These are phyloP conservation scores for Epinephelus lanceolatus DNA, from an alignment of 2,113 vertebrate genomes.

Conservation along the genomic window DNA sequence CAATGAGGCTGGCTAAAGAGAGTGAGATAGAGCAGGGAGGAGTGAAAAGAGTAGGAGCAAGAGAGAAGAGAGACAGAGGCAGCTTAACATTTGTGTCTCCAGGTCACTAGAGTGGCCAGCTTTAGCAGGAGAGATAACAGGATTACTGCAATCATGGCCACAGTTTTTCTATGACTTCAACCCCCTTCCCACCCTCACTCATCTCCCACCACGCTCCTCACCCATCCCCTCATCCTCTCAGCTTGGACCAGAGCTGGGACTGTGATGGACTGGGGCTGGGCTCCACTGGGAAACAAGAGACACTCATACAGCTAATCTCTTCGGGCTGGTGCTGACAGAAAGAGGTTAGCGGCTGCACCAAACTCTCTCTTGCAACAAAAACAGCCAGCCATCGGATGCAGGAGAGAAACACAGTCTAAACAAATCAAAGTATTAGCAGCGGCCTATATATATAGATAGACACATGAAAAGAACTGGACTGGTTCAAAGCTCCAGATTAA, in stretches of 20 bases:
- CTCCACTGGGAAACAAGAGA: conserved; percentile 81
- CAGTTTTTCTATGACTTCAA: conserved; percentile 78
- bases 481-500: conserved; percentile 53
- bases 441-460: not conserved
- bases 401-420: conserved; percentile 43
- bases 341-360: conserved; percentile 81
- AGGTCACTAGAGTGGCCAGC: conserved; percentile 85
- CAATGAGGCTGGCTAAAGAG: conserved; percentile 79
- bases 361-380: conserved; percentile 65
- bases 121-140: conserved; percentile 87
- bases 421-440: conserved; percentile 67
- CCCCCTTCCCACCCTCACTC: conserved; percentile 55
- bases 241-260: conserved; percentile 74
- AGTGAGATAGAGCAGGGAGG: conserved; percentile 66
- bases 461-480: conserved; percentile 29
- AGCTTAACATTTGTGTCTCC: conserved; percentile 86
- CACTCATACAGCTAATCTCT: conserved; percentile 85
- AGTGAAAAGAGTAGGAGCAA: conserved; percentile 65
- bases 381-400: conserved; percentile 30
- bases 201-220: conserved; percentile 28
- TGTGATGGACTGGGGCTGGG: conserved; percentile 77
- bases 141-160: conserved; percentile 85
- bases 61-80: conserved; percentile 74
- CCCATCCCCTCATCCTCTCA: conserved; percentile 61
- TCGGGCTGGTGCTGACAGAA: conserved; percentile 83